Percentiles rank a stretch among this genome's conserved stretches.
phyloP scores from a whole-genome alignment of 23 tunicate genomes.

The Styela plicata region DNA sequence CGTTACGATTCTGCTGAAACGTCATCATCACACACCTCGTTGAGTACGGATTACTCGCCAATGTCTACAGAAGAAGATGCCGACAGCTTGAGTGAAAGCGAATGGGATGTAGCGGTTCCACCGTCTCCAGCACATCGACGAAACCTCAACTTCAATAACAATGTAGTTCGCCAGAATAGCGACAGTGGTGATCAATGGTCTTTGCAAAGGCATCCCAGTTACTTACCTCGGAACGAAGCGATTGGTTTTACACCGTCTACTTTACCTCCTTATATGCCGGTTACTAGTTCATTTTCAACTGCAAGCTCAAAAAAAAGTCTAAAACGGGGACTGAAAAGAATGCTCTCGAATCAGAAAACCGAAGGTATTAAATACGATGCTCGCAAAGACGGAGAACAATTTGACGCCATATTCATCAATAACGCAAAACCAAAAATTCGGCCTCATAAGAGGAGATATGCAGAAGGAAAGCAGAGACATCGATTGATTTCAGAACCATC shows the following conservation, averaged over 20 bases:
- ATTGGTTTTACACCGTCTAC: not conserved
- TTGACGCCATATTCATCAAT: not conserved
- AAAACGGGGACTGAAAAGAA: not conserved
- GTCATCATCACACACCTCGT: not conserved
- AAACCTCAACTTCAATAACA: not conserved
- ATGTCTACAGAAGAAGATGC: conserved; percentile 5
- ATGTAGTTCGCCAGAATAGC: not conserved
- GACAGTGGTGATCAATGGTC: conserved; percentile 5
- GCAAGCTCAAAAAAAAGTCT: not conserved
- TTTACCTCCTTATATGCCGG: not conserved
- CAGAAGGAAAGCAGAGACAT: not conserved
- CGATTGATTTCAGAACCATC: not conserved
- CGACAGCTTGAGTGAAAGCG: not conserved
- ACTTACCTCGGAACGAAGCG: not conserved
- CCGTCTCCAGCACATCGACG: not conserved
- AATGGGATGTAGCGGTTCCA: not conserved
- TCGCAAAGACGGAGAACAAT: not conserved
- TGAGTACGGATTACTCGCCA: not conserved
- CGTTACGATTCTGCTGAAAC: conserved; percentile 8
- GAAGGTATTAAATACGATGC: not conserved
- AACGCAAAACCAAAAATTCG: not conserved
- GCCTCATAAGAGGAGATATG: not conserved
- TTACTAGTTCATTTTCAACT: not conserved
- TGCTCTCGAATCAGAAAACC: not conserved
- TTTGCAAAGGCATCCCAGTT: conserved; percentile 8